Evolutionary conservation across 2,888 invertebrate species (phyloP).

Genomic region (Elgonia sp.): DNA sequence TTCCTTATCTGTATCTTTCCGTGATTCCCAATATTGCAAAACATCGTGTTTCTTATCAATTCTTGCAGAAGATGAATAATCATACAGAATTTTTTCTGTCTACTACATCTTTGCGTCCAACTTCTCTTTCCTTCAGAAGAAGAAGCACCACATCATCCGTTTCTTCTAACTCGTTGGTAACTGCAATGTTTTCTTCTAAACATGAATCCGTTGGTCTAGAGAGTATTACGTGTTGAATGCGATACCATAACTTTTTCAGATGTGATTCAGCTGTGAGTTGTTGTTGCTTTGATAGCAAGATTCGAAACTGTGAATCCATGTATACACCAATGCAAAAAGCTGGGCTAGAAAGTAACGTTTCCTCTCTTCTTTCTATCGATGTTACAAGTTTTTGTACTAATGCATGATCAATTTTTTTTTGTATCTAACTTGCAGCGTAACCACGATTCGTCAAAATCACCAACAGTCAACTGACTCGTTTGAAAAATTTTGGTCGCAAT

Average conservation of each 20-base stretch:
- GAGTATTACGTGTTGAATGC: neutral
- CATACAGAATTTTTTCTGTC: neutral
- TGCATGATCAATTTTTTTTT: neutral
- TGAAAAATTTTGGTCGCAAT: neutral
- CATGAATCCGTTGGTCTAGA: too few relatives aligned
- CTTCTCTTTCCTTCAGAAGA: neutral
- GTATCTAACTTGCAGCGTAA: neutral
- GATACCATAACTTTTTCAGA: neutral
- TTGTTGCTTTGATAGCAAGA: neutral
- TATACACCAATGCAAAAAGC: neutral
- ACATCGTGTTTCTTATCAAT: neutral
- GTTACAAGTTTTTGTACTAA: neutral
- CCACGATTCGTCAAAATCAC: neutral
- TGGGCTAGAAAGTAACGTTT: neutral
- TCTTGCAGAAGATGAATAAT: neutral
- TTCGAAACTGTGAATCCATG: neutral
- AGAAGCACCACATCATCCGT: neutral
- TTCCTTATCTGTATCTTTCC: neutral
- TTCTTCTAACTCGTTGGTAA: neutral
- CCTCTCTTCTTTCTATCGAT: neutral
- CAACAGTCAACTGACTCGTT: neutral
- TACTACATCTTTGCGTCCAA: neutral
- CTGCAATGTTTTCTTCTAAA: too few relatives aligned
- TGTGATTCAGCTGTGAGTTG: neutral
- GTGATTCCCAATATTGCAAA: neutral